Percentiles rank a stretch among this genome's conserved stretches.
phyloP scores from a whole-genome alignment of 30 jellyfish, hydroid and myxozoan genomes.

The Aurelia sp. region DNA sequence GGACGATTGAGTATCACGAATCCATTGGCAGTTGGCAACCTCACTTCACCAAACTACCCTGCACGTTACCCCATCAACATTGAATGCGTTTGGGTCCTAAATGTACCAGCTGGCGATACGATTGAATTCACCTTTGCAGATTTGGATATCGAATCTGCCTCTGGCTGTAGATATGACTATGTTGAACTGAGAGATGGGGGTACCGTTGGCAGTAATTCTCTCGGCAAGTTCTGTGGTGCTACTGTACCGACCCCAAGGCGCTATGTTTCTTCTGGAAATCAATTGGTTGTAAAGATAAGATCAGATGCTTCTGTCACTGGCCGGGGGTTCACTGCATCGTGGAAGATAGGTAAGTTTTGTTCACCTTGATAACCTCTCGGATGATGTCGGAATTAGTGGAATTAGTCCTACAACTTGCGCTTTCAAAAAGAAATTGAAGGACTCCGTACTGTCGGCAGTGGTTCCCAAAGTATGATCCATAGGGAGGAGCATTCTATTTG shows the following conservation, averaged over 20 bases:
- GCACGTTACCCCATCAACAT: conserved; percentile 30
- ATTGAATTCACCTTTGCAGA: conserved; percentile 44
- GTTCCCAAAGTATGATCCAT: too few relatives aligned
- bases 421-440: too few relatives aligned
- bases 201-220: conserved; percentile 29
- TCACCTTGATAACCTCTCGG: too few relatives aligned
- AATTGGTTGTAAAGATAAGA: conserved; percentile 54
- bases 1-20: conserved; percentile 56
- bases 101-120: conserved; percentile 72
- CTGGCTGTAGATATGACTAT: conserved; percentile 56
- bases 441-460: too few relatives aligned
- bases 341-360: conserved; percentile 66
- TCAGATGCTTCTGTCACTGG: conserved; percentile 64
- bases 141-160: conserved; percentile 67
- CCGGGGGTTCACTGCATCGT: conserved; percentile 77
- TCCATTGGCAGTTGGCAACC: conserved; percentile 41
- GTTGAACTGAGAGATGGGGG: conserved; percentile 77
- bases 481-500: too few relatives aligned
- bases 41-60: conserved; percentile 78
- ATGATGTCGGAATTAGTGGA: too few relatives aligned
- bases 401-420: too few relatives aligned
- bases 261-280: conserved; percentile 63
- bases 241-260: conserved; percentile 42
- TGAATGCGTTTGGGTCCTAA: conserved; percentile 67
- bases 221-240: conserved; percentile 63